A percentile compares a stretch with the other conserved stretches of the same genome.
Conservation (phyloP, 2,113 vertebrate genomes). For the Sitta europaea region DNA sequence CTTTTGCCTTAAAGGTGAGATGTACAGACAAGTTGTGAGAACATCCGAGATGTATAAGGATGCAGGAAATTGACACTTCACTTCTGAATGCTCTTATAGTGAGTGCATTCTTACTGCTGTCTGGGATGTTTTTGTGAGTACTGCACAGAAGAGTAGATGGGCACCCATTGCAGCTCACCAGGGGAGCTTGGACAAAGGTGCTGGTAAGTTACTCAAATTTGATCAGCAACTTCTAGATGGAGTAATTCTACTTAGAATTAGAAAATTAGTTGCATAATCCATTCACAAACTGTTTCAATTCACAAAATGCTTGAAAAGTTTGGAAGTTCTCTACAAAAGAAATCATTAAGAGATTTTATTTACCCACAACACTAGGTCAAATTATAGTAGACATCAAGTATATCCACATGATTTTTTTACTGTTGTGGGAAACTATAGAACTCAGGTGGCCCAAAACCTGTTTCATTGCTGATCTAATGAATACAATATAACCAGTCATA, state of each 20-base stretch:
- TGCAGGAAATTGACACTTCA: not conserved
- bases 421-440: not conserved
- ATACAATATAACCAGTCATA: not conserved
- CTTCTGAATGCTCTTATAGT: not conserved
- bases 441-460: not conserved
- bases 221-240: not conserved
- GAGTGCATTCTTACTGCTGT: not conserved
- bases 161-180: not conserved
- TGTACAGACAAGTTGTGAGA: not conserved
- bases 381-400: not conserved
- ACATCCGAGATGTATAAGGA: not conserved
- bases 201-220: not conserved
- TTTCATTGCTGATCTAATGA: not conserved
- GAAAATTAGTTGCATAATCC: not conserved
- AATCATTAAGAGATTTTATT: conserved; percentile 7
- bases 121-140: not conserved
- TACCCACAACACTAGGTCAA: not conserved
- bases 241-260: not conserved
- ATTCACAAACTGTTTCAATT: not conserved
- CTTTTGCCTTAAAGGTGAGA: not conserved
- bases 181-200: not conserved
- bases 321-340: not conserved
- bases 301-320: not conserved
- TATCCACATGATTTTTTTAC: not conserved
- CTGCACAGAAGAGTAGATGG: not conserved